phyloP scores from a whole-genome alignment of 2,113 vertebrate species.

The Tachysurus vachellii region DNA sequence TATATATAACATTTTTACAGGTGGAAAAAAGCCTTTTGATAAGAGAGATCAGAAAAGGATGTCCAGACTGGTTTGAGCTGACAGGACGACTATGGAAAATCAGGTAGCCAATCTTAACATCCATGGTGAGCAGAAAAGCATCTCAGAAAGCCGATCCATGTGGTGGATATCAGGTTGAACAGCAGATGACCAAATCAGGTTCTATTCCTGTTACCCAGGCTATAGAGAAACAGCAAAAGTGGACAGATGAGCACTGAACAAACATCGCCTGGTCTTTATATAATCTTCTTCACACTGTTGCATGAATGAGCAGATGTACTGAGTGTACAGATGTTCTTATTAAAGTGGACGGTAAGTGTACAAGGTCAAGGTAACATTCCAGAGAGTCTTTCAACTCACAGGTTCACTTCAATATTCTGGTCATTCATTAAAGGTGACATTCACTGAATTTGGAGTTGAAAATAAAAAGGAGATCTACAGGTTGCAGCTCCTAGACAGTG shows the following conservation, averaged over 20 bases:
- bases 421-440: not conserved
- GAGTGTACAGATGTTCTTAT: not conserved
- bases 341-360: not conserved
- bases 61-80: not conserved
- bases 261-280: not conserved
- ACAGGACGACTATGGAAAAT: not conserved
- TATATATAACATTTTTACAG: not conserved
- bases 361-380: not conserved
- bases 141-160: not conserved
- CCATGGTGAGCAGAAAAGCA: not conserved
- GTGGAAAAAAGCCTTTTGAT: not conserved
- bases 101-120: not conserved
- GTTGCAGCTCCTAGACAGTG: not conserved
- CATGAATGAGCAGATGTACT: not conserved
- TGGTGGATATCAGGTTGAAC: not conserved
- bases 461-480: conserved; percentile 28
- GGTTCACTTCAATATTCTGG: not conserved
- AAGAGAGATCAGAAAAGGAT: not conserved
- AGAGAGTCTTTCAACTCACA: not conserved
- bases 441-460: not conserved
- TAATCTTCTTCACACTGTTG: not conserved
- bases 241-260: not conserved
- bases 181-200: not conserved
- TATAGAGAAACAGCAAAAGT: too few relatives aligned
- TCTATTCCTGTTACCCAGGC: not conserved